phyloP scores from a whole-genome alignment of 64 coral and sea anemone species.

The Stichodactyla mertensii region DNA sequence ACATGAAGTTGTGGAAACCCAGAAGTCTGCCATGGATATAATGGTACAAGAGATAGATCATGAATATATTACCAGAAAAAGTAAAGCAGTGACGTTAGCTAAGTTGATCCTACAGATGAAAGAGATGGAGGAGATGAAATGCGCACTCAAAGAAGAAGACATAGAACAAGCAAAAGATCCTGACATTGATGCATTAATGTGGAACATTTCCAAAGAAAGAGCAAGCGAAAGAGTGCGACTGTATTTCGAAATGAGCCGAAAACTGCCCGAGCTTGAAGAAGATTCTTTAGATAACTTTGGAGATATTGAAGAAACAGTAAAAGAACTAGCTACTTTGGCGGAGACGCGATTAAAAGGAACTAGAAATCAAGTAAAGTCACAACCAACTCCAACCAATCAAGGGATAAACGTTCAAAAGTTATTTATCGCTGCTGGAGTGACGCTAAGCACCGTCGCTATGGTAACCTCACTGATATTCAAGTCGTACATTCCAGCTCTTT shows the following conservation, averaged over 20 bases:
- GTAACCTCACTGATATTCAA: slow-evolving; percentile 45
- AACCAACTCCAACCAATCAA: neutral
- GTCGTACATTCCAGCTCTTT: slow-evolving; percentile 49
- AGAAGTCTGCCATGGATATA: slow-evolving; percentile 73
- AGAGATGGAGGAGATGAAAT: slow-evolving; percentile 81
- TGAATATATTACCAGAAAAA: slow-evolving; percentile 66
- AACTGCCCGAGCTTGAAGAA: slow-evolving; percentile 51
- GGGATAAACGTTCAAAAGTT: slow-evolving; percentile 1
- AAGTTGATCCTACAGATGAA: slow-evolving; percentile 80
- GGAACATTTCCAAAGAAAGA: slow-evolving; percentile 50
- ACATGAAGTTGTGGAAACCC: slow-evolving; percentile 74
- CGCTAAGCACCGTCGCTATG: slow-evolving; percentile 28
- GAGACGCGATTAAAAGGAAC: slow-evolving; percentile 25
- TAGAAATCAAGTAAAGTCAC: neutral
- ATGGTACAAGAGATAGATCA: slow-evolving; percentile 79
- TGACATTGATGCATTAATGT: slow-evolving; percentile 49
- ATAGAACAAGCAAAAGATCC: slow-evolving; percentile 1
- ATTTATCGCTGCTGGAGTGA: slow-evolving; percentile 26
- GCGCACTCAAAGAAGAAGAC: slow-evolving; percentile 53
- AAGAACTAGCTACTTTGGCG: slow-evolving; percentile 55
- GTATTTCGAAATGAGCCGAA: slow-evolving; percentile 51
- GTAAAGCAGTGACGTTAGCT: slow-evolving; percentile 62
- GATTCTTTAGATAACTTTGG: slow-evolving; percentile 58
- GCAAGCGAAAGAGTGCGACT: slow-evolving; percentile 63
- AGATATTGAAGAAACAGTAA: slow-evolving; percentile 44